These are phyloP conservation scores for Allygus modestus DNA, from an alignment of 2,888 invertebrate genomes.

Conservation along the genomic window DNA sequence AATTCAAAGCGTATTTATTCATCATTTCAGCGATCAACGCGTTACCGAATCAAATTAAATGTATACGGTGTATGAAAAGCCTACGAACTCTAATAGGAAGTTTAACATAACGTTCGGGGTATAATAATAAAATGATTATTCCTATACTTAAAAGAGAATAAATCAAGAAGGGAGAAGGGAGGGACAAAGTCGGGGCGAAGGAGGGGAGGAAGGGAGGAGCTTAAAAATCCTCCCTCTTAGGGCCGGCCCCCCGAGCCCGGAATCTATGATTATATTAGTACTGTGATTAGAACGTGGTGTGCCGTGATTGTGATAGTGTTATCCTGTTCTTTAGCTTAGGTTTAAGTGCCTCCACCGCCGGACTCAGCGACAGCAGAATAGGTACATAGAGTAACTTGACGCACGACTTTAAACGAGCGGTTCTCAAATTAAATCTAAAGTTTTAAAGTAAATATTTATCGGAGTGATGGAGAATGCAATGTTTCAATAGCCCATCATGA, in stretches of 20 bases:
- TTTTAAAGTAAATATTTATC: not conserved
- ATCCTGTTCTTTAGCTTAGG: constrained; percentile 55
- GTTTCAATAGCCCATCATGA: constrained; percentile 23
- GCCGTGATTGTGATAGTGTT: constrained; percentile 26
- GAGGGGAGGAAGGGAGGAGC: constrained; percentile 66
- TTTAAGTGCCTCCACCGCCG: constrained; percentile 8
- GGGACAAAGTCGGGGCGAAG: constrained; percentile 50
- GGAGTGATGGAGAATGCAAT: constrained; percentile 7
- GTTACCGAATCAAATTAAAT: constrained; percentile 19
- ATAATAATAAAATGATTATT: constrained; percentile 60
- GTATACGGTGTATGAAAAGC: constrained; percentile 44
- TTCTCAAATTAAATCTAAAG: not conserved
- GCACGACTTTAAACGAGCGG: not conserved
- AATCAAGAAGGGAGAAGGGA: constrained; percentile 48
- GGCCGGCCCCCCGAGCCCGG: constrained; percentile 57
- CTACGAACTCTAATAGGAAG: constrained; percentile 34
- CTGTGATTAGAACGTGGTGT: constrained; percentile 68
- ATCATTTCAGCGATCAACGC: constrained; percentile 34
- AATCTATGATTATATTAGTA: constrained; percentile 69
- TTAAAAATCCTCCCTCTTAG: constrained; percentile 68
- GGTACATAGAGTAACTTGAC: not conserved
- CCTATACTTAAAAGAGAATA: constrained; percentile 57
- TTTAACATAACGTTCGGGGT: constrained; percentile 29
- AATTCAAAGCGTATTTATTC: constrained; percentile 37
- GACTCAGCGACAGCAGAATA: not conserved